Conservation (phyloP, 2,113 vertebrate species). For the Nicator chloris region DNA sequence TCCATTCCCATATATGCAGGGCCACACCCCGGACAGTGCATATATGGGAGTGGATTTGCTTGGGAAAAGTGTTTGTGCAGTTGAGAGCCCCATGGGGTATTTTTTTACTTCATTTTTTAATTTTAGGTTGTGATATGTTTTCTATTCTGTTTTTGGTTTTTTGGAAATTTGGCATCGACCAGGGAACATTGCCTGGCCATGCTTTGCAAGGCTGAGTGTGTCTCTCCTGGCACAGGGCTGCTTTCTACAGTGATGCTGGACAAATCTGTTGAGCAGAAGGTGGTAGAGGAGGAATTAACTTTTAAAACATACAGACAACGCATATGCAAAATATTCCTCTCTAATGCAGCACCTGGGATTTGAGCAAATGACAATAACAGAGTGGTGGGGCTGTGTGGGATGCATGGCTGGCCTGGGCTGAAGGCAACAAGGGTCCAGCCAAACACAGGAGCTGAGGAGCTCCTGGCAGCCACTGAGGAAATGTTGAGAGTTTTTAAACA, state of each 20-base stretch:
- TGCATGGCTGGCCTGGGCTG: neutral
- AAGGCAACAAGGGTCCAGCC: neutral
- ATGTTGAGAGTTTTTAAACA: neutral
- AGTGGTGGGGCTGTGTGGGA: neutral
- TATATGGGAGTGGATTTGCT: neutral
- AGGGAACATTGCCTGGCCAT: neutral
- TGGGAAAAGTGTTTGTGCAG: neutral
- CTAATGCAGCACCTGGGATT: neutral
- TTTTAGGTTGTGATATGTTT: neutral
- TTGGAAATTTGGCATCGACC: neutral
- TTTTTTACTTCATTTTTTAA: neutral
- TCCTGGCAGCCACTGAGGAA: neutral
- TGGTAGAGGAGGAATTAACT: neutral
- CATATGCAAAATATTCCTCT: neutral
- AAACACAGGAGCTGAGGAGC: neutral
- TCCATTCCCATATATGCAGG: neutral
- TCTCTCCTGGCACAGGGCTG: neutral
- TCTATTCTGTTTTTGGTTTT: neutral
- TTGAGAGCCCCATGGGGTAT: neutral
- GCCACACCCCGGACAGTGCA: neutral
- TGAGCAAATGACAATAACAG: slow-evolving; percentile 26
- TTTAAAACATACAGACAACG: neutral
- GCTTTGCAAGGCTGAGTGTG: neutral
- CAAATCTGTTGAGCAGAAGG: slow-evolving; percentile 37
- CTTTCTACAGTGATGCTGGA: neutral